Conservation (phyloP, 2,797 vertebrate genomes). For the Coreius guichenoti region DNA sequence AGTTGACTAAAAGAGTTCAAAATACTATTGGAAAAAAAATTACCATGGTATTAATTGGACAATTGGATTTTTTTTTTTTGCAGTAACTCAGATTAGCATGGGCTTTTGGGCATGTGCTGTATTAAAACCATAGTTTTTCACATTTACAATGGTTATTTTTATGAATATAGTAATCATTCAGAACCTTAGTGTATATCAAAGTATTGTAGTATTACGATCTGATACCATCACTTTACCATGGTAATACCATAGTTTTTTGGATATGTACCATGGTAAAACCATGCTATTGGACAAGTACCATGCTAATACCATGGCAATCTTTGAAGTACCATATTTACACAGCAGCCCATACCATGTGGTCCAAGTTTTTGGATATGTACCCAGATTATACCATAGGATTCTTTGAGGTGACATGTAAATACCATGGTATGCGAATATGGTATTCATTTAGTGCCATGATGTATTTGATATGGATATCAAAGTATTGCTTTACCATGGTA, state of each 20-base stretch:
- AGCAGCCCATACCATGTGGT: background rate
- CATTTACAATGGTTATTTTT: background rate
- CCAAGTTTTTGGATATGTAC: background rate
- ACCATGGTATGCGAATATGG: background rate
- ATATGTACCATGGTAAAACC: background rate
- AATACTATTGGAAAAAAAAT: background rate
- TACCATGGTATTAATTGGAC: background rate
- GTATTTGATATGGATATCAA: background rate
- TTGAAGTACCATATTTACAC: background rate
- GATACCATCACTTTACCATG: background rate
- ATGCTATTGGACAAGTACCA: background rate
- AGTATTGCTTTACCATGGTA: conserved; percentile 19
- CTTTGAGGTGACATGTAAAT: background rate
- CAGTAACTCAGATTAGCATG: background rate
- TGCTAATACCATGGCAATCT: background rate
- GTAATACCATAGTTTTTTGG: background rate
- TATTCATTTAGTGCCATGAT: conserved; percentile 9
- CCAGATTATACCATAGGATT: background rate
- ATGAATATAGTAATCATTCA: background rate
- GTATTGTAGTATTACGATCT: background rate
- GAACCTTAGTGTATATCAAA: background rate
- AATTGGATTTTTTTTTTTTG: background rate
- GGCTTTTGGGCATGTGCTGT: background rate
- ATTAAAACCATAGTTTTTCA: background rate
- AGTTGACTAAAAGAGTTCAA: background rate